Percentiles rank a stretch among this genome's conserved stretches.
phyloP scores from a whole-genome alignment of 2,888 invertebrate genomes.

The Heliothis peltigera region DNA sequence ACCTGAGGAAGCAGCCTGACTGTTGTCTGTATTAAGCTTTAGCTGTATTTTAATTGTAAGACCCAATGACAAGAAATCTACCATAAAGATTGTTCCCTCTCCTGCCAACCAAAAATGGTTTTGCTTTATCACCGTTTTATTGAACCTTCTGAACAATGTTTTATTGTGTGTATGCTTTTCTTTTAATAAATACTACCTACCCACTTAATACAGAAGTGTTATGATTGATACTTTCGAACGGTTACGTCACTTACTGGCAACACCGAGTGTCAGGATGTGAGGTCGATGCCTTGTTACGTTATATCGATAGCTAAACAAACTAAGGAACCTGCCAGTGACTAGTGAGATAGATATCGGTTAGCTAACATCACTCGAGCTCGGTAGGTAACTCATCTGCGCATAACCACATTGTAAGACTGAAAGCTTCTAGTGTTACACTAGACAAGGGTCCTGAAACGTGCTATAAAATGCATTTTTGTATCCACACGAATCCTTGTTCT shows the following conservation, averaged over 20 bases:
- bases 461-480: too few species aligned
- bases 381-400: neutral
- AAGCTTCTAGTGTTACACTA: too few species aligned
- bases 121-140: neutral
- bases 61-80: neutral
- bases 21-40: neutral
- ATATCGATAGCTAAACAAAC: constrained; percentile 8
- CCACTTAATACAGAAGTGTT: constrained; percentile 15
- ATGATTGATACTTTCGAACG: constrained; percentile 8
- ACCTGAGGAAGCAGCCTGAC: neutral
- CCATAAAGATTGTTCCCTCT: too few species aligned
- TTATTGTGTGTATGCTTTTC: neutral
- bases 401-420: too few species aligned
- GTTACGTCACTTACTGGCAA: constrained; percentile 18
- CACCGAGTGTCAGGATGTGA: constrained; percentile 14
- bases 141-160: neutral
- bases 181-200: neutral
- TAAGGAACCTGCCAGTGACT: neutral
- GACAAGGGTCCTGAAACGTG: too few species aligned
- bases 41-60: neutral
- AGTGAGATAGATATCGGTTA: neutral
- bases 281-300: constrained; percentile 17
- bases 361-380: too few species aligned
- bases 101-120: too few species aligned
- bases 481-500: too few species aligned